Evolutionary conservation across 2,888 invertebrate genomes (phyloP).

Genomic region (Hipparchia sbordonii): DNA sequence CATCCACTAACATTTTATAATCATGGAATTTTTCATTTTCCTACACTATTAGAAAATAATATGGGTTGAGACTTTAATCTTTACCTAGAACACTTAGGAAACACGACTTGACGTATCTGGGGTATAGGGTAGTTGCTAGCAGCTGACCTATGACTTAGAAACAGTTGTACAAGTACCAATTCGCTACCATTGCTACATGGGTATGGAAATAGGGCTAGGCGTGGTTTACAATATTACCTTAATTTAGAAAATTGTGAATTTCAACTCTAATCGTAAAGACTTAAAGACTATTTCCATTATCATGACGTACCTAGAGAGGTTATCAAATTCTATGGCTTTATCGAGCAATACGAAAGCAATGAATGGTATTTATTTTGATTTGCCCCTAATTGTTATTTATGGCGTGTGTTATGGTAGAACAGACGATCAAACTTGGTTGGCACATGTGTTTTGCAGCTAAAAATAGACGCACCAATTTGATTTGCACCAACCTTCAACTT

Average conservation of each 20-base stretch:
- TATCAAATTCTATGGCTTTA: slow-evolving; percentile 25
- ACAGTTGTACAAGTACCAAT: not conserved
- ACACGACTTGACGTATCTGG: slow-evolving; percentile 11
- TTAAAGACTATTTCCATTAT: not conserved
- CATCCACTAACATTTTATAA: no score
- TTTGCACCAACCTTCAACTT: not conserved
- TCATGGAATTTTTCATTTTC: no score
- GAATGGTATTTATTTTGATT: slow-evolving; percentile 29
- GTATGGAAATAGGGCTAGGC: slow-evolving; percentile 22
- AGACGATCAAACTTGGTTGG: slow-evolving; percentile 7
- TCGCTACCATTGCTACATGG: slow-evolving; percentile 19
- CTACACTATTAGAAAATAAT: not conserved
- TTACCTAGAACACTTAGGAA: not conserved
- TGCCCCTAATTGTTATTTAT: slow-evolving; percentile 37
- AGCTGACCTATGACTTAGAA: slow-evolving; percentile 28
- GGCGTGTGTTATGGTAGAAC: slow-evolving; percentile 9
- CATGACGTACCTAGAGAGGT: not conserved
- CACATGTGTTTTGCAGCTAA: not conserved
- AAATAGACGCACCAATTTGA: not conserved
- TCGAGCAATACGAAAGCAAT: slow-evolving; percentile 27
- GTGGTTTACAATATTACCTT: slow-evolving; percentile 22
- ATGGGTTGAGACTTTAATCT: not conserved
- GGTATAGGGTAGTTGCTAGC: not conserved
- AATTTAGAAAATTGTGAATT: not conserved
- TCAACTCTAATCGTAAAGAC: not conserved